Conservation (phyloP, 1,140 invertebrate species). For the Polypedilum vanderplanki region DNA sequence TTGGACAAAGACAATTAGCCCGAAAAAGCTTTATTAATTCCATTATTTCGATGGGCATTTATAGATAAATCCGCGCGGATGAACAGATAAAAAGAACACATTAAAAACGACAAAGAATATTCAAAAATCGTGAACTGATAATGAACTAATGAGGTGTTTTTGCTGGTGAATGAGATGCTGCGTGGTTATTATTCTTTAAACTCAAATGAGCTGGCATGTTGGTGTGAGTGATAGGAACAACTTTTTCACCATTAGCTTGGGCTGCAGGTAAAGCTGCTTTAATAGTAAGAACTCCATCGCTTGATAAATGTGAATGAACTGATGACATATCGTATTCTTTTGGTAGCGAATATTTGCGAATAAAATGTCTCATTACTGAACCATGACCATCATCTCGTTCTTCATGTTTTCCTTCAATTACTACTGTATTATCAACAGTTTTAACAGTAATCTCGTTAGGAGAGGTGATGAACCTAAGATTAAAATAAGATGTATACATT, state of each 20-base stretch:
- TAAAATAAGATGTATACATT: too few species aligned
- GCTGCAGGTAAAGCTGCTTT: slow-evolving; percentile 47
- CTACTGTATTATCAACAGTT: slow-evolving; percentile 60
- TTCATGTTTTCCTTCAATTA: slow-evolving; percentile 68
- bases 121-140: background rate
- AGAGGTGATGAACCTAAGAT: slow-evolving; percentile 62
- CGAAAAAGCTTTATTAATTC: too few species aligned
- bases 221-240: background rate
- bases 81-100: background rate
- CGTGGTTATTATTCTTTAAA: slow-evolving; percentile 37
- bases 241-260: background rate
- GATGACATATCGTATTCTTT: slow-evolving; percentile 56
- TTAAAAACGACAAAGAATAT: background rate
- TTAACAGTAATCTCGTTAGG: slow-evolving; percentile 79
- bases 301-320: slow-evolving; percentile 60
- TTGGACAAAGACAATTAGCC: too few species aligned
- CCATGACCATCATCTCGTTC: slow-evolving; percentile 69
- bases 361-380: slow-evolving; percentile 65
- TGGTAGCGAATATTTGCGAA: slow-evolving; percentile 60
- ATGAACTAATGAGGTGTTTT: background rate
- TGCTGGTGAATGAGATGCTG: background rate
- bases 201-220: slow-evolving; percentile 37
- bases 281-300: slow-evolving; percentile 65
- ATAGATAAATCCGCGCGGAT: too few species aligned
- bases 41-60: too few species aligned